phyloP scores from a whole-genome alignment of 2,113 vertebrate genomes.

The Aptenodytes forsteri region DNA sequence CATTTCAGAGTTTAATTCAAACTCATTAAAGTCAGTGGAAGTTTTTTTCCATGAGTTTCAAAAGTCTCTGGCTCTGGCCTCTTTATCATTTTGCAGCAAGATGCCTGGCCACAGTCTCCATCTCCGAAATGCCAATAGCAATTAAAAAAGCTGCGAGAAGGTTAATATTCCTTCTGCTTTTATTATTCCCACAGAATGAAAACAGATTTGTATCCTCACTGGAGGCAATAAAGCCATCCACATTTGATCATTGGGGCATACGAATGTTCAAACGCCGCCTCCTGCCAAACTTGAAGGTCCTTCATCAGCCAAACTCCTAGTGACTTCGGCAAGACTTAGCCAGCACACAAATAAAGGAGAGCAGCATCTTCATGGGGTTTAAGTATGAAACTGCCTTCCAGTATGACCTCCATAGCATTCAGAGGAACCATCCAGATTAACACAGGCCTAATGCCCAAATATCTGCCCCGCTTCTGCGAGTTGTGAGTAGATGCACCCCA shows the following conservation, averaged over 20 bases:
- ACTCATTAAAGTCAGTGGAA: neutral
- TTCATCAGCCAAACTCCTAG: neutral
- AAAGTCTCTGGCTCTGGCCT: neutral
- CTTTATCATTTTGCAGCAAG: neutral
- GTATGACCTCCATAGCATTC: rapidly evolving
- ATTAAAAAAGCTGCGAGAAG: neutral
- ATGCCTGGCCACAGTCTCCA: neutral
- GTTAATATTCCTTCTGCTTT: slow-evolving; percentile 7
- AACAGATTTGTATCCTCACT: neutral
- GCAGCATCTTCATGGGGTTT: neutral
- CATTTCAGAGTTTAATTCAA: neutral
- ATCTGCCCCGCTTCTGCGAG: neutral
- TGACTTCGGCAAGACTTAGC: neutral
- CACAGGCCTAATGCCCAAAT: neutral
- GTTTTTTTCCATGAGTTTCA: neutral
- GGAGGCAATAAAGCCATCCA: neutral
- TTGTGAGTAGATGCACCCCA: neutral
- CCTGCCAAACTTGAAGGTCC: neutral
- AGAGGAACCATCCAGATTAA: neutral
- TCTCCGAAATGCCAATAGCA: neutral
- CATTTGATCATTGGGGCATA: neutral
- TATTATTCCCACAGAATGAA: neutral
- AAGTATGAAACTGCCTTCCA: neutral
- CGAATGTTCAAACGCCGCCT: neutral
- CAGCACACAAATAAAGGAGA: neutral